Conservation (phyloP, 2,888 invertebrate species). For the Lissocephala sabroskyi region DNA sequence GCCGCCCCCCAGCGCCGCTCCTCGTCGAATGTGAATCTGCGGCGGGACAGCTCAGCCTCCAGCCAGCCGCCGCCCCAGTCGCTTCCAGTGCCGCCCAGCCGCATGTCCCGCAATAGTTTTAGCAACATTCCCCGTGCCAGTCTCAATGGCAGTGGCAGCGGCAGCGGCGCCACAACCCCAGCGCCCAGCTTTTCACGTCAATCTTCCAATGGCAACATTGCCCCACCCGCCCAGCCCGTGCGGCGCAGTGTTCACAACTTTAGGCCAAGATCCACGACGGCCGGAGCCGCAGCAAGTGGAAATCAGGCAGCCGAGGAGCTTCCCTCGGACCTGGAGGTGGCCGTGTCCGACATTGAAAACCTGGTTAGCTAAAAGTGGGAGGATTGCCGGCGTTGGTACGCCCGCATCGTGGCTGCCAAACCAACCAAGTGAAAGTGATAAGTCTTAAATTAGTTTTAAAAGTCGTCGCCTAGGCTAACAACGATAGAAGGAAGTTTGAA, state of each 20-base stretch:
- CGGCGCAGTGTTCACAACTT: conserved; percentile 46
- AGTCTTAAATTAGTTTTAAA: conserved; percentile 66
- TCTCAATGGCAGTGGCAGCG: conserved; percentile 58
- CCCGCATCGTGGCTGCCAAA: conserved; percentile 19
- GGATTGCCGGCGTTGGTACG: not conserved
- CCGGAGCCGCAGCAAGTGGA: conserved; percentile 10
- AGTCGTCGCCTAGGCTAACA: conserved; percentile 59
- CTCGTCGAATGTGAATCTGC: conserved; percentile 69
- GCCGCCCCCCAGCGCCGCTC: conserved; percentile 55
- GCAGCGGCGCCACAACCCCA: conserved; percentile 11
- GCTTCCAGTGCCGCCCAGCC: conserved; percentile 46
- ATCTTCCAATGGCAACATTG: conserved; percentile 45
- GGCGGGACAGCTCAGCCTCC: conserved; percentile 57
- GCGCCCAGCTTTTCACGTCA: conserved; percentile 47
- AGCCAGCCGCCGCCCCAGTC: conserved; percentile 34
- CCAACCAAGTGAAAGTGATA: conserved; percentile 64
- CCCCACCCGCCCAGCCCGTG: conserved; percentile 19
- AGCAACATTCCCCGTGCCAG: conserved; percentile 72
- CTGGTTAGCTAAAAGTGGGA: conserved; percentile 70
- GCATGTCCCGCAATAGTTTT: conserved; percentile 64
- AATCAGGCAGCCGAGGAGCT: too few relatives aligned
- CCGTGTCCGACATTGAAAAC: conserved; percentile 71
- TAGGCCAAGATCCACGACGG: conserved; percentile 28
- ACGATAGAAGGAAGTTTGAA: not conserved
- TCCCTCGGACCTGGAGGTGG: conserved; percentile 71